Conservation (phyloP, 2,888 invertebrate genomes). For the Chrysolina haemoptera region DNA sequence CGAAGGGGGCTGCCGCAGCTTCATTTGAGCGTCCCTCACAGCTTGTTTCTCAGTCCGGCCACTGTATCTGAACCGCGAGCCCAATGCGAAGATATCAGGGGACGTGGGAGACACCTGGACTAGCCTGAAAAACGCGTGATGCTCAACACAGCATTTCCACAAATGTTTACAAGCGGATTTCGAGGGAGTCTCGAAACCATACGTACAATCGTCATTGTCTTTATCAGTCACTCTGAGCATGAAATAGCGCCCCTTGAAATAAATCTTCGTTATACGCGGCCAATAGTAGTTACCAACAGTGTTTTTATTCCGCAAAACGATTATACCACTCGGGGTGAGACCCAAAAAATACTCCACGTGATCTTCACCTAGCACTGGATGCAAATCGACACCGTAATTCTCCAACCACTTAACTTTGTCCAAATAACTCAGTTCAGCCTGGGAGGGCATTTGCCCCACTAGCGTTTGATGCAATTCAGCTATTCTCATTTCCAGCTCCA, state of each 20-base stretch:
- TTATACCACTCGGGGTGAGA: constrained; percentile 94
- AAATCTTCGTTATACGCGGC: constrained; percentile 97
- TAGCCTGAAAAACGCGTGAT: constrained; percentile 93
- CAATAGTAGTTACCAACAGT: constrained; percentile 99
- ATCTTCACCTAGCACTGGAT: constrained; percentile 96
- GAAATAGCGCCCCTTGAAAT: constrained; percentile 96
- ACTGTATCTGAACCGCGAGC: constrained; percentile 82
- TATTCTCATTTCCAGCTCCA: constrained; percentile 90
- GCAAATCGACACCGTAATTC: constrained; percentile 98
- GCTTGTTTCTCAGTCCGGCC: constrained; percentile 78
- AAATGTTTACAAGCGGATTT: constrained; percentile 94
- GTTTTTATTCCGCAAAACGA: constrained; percentile 93
- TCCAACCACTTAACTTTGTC: constrained; percentile 99
- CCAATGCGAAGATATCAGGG: constrained; percentile 83
- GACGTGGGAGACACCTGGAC: constrained; percentile 86
- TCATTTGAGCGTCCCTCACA: constrained; percentile 70
- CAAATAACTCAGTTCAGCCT: constrained; percentile 94
- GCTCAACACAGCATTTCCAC: constrained; percentile 97
- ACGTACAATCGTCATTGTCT: constrained; percentile 96
- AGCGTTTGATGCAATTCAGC: constrained; percentile 91
- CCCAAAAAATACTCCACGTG: constrained; percentile 95
- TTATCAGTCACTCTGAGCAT: constrained; percentile 97
- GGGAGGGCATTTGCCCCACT: constrained; percentile 91
- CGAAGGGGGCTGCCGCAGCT: constrained; percentile 72
- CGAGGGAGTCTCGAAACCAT: constrained; percentile 94